Evolutionary conservation across 2,797 vertebrate species (phyloP).

Genomic region (Coregonus suidteri): DNA sequence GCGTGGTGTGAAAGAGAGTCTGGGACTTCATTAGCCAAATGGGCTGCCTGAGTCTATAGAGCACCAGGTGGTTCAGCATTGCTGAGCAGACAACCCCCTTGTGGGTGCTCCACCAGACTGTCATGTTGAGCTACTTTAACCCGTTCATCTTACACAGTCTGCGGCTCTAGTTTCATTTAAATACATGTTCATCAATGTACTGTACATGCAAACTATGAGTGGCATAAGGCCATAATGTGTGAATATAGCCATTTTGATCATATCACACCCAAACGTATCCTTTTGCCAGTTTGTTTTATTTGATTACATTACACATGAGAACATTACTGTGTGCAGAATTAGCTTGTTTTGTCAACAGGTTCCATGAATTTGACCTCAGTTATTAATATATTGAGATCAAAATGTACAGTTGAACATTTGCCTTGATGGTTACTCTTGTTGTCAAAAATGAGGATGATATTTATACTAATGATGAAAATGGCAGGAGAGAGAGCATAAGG

Average conservation of each 20-base stretch:
- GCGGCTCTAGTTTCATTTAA: constrained; percentile 39
- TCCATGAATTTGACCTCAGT: constrained; percentile 9
- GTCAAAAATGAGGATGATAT: constrained; percentile 39
- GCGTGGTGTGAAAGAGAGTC: constrained; percentile 79
- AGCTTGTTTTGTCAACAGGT: background rate
- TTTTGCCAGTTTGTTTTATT: background rate
- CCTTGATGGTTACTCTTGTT: constrained; percentile 35
- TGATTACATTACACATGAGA: background rate
- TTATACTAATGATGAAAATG: constrained; percentile 46
- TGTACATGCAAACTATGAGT: constrained; percentile 28
- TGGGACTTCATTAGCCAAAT: constrained; percentile 83
- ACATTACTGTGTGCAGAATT: background rate
- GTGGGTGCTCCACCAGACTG: constrained; percentile 58
- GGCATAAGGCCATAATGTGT: background rate
- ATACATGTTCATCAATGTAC: constrained; percentile 24
- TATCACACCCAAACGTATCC: background rate
- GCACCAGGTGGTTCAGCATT: constrained; percentile 70
- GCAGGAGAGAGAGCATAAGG: constrained; percentile 35
- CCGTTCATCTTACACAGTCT: constrained; percentile 43
- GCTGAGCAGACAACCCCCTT: constrained; percentile 70
- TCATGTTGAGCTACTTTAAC: constrained; percentile 43
- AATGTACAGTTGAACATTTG: constrained; percentile 35
- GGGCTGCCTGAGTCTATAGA: constrained; percentile 68
- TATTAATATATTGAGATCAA: constrained; percentile 2
- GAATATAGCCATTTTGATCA: background rate